A percentile compares a stretch with the other conserved stretches of the same genome.
phyloP scores from a whole-genome alignment of 2,888 invertebrate species.

The Nephrotoma guestfalica region DNA sequence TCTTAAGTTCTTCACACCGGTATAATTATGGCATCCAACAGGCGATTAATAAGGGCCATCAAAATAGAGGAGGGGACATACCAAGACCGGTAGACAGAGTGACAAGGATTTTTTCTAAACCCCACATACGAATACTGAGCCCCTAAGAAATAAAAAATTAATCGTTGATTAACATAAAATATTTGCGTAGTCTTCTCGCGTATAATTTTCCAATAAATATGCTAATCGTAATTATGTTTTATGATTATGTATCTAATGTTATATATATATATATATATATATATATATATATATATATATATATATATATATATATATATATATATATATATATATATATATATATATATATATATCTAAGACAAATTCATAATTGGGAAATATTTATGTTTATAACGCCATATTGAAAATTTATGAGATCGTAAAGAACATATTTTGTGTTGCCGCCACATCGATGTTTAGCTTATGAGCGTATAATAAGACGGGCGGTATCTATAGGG shows the following conservation, averaged over 20 bases:
- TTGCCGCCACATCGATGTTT: neutral
- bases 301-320: neutral
- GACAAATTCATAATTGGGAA: neutral
- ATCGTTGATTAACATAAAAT: neutral
- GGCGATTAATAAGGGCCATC: no score
- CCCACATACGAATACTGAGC: neutral
- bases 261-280: neutral
- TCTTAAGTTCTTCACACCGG: no score
- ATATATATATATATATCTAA: neutral
- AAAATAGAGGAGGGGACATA: no score
- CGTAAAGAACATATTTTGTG: neutral
- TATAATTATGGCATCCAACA: no score
- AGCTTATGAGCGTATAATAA: neutral
- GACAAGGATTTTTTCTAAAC: neutral
- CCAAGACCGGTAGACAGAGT: no score
- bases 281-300: neutral
- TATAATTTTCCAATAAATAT: neutral
- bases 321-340: neutral
- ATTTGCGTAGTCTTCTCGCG: neutral
- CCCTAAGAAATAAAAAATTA: neutral
- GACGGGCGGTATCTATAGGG: neutral
- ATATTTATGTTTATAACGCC: neutral
- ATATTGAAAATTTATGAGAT: neutral
- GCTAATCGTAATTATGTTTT: neutral
- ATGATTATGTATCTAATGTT: neutral